A percentile compares a stretch with the other conserved stretches of the same genome.
Conservation (phyloP, 2,113 vertebrate genomes). For the Pagrus major region DNA sequence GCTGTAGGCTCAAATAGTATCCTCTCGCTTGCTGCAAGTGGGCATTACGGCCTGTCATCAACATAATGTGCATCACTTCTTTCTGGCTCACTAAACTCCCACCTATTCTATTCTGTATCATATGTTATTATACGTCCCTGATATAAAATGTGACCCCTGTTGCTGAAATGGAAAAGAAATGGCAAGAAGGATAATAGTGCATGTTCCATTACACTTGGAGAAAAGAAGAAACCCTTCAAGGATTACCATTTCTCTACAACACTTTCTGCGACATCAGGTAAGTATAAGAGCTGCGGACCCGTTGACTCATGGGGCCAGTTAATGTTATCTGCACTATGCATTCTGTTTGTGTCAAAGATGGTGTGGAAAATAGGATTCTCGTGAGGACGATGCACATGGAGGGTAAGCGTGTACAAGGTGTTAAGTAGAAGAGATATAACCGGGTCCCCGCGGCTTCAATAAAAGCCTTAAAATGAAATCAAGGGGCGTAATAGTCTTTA, state of each 20-base stretch:
- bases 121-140: not conserved
- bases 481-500: too few species aligned
- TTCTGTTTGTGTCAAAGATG: constrained; percentile 2
- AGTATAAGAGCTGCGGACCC: not conserved
- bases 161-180: constrained; percentile 1
- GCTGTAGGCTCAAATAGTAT: not conserved
- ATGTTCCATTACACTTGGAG: constrained; percentile 21
- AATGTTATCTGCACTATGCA: constrained; percentile 9
- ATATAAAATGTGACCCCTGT: constrained; percentile 12
- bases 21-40: not conserved
- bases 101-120: not conserved
- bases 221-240: not conserved
- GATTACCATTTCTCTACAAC: not conserved
- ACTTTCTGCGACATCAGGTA: constrained; percentile 2
- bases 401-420: constrained; percentile 3
- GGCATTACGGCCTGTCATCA: constrained; percentile 23
- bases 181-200: not conserved
- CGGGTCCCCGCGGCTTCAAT: too few species aligned
- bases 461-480: too few species aligned
- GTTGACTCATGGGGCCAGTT: constrained; percentile 8
- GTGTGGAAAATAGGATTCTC: not conserved
- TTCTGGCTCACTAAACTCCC: constrained; percentile 9
- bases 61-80: not conserved
- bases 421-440: not conserved
- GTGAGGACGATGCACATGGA: constrained; percentile 9